Percentiles rank a stretch among this genome's conserved stretches.
phyloP scores from a whole-genome alignment of 1,140 invertebrate species.

The Laodelphax striatellus region DNA sequence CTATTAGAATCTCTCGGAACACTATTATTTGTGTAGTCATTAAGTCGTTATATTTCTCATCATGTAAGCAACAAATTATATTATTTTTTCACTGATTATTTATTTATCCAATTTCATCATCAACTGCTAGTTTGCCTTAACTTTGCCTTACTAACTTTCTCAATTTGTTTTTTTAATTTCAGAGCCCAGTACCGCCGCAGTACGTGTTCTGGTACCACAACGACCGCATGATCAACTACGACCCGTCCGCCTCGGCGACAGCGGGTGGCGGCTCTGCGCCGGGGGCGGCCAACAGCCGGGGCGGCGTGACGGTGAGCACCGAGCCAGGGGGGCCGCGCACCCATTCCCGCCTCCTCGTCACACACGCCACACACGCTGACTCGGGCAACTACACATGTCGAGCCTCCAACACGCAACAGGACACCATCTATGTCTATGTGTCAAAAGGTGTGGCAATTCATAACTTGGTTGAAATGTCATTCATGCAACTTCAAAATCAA shows the following conservation, averaged over 20 bases:
- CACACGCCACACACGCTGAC: constrained; percentile 27
- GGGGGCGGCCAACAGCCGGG: constrained; percentile 9
- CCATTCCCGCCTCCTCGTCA: constrained; percentile 26
- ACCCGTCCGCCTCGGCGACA: constrained; percentile 34
- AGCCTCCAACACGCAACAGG: constrained; percentile 34
- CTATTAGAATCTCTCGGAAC: too few relatives aligned
- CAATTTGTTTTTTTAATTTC: constrained; percentile 27
- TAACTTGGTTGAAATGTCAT: too few relatives aligned
- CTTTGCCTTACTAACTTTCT: too few relatives aligned
- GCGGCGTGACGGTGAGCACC: constrained; percentile 29
- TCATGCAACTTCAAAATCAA: too few relatives aligned
- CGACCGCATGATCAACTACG: constrained; percentile 85
- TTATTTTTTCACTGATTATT: too few relatives aligned
- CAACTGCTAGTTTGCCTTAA: too few relatives aligned
- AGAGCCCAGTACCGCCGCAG: constrained; percentile 79
- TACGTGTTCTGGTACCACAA: constrained; percentile 90
- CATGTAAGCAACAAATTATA: too few relatives aligned
- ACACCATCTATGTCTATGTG: constrained; percentile 32
- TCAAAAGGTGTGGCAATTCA: too few relatives aligned
- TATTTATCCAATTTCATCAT: too few relatives aligned
- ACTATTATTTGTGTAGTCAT: too few relatives aligned
- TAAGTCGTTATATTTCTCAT: too few relatives aligned
- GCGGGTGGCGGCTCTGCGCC: background rate
- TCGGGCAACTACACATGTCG: constrained; percentile 35
- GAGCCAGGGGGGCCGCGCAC: constrained; percentile 20